Evolutionary conservation across 2,797 vertebrate species (phyloP).

Genomic region (Chanos chanos): DNA sequence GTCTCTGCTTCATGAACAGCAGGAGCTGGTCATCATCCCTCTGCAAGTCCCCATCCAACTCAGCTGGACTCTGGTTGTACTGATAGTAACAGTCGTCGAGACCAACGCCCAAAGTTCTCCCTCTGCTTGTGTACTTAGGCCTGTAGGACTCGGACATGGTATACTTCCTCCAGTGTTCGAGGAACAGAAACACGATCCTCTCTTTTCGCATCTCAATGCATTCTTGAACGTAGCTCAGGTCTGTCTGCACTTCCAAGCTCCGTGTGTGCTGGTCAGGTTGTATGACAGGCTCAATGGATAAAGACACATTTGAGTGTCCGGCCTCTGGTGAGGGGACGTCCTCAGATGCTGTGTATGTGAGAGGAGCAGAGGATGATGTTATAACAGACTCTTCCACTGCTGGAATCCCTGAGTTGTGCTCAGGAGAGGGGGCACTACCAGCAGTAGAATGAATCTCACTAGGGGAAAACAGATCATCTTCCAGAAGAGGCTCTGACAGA

Average conservation of each 20-base stretch:
- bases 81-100: constrained; percentile 47
- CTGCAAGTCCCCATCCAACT: constrained; percentile 52
- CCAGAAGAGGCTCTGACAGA: constrained; percentile 67
- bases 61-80: constrained; percentile 49
- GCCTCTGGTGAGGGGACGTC: constrained; percentile 53
- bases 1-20: constrained; percentile 82
- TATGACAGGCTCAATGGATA: constrained; percentile 60
- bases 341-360: constrained; percentile 53
- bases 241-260: constrained; percentile 74
- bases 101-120: constrained; percentile 50
- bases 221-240: constrained; percentile 78
- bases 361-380: constrained; percentile 50
- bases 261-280: constrained; percentile 68
- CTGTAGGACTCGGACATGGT: constrained; percentile 71
- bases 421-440: constrained; percentile 48
- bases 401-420: constrained; percentile 44
- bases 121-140: constrained; percentile 58
- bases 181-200: constrained; percentile 85
- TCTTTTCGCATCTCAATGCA: constrained; percentile 86
- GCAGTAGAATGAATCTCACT: constrained; percentile 40
- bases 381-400: constrained; percentile 66
- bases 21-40: constrained; percentile 77
- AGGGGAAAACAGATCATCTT: constrained; percentile 65
- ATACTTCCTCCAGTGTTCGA: constrained; percentile 93
- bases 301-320: constrained; percentile 58